These are phyloP conservation scores for Penaeus monodon DNA, from an alignment of 2,888 invertebrate genomes.

Conservation along the genomic window DNA sequence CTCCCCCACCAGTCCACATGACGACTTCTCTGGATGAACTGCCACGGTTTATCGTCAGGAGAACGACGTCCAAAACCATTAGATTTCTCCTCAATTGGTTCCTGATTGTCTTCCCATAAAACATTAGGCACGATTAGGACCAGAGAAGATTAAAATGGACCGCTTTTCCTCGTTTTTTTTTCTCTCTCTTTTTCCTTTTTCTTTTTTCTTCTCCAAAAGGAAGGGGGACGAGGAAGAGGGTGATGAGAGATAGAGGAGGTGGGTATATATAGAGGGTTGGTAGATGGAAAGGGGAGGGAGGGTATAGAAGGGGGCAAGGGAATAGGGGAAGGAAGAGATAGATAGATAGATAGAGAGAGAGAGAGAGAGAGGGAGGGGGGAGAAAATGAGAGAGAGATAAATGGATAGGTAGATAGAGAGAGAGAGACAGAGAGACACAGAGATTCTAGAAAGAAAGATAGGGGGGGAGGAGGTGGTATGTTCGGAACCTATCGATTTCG, in stretches of 20 bases:
- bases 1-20: conserved; percentile 24
- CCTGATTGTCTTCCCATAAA: conserved; percentile 61
- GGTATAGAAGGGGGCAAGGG: background rate
- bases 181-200: background rate
- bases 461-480: background rate
- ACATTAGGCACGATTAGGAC: conserved; percentile 55
- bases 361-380: background rate
- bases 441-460: background rate
- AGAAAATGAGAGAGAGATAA: background rate
- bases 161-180: conserved; percentile 14
- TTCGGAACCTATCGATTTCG: too few species aligned
- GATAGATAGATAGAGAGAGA: background rate
- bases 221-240: background rate
- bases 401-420: background rate
- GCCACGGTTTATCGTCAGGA: conserved; percentile 48
- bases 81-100: conserved; percentile 62
- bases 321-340: background rate
- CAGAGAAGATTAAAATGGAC: conserved; percentile 50
- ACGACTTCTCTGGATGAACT: conserved; percentile 45
- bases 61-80: conserved; percentile 43
- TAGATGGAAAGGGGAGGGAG: background rate
- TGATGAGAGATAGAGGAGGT: background rate
- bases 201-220: background rate
- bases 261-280: background rate
- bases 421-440: background rate